These are phyloP conservation scores for Ascidia mentula DNA, from an alignment of 23 tunicate genomes.

Conservation along the genomic window DNA sequence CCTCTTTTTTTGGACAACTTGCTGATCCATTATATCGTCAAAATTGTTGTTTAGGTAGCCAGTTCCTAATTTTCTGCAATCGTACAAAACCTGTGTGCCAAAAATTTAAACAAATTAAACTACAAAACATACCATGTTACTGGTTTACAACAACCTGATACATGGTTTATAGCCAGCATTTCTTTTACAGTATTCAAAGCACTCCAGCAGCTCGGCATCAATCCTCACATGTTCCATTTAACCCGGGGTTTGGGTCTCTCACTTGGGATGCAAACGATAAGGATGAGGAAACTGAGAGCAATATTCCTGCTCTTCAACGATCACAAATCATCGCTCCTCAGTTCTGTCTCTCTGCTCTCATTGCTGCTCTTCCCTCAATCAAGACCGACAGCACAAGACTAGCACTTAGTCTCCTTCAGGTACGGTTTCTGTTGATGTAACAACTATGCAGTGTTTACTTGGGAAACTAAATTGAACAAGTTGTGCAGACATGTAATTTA, in stretches of 20 bases:
- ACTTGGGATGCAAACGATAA: conserved; percentile 33
- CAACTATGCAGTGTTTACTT: no score
- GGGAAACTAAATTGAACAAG: no score
- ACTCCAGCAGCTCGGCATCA: not conserved
- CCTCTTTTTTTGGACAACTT: no score
- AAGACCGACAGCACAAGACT: conserved; percentile 55
- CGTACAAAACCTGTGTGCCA: no score
- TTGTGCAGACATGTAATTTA: no score
- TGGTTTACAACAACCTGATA: no score
- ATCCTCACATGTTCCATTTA: not conserved
- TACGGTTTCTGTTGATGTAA: no score
- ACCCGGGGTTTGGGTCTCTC: conserved; percentile 9
- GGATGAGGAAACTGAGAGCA: conserved; percentile 52
- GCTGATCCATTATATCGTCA: no score
- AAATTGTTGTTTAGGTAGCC: no score
- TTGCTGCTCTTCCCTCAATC: conserved; percentile 47
- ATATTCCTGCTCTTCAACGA: conserved; percentile 40
- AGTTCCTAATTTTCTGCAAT: no score
- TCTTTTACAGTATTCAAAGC: not conserved
- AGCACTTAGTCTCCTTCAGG: conserved; percentile 54
- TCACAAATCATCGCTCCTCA: conserved; percentile 59
- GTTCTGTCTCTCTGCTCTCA: conserved; percentile 60
- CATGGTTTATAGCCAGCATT: no score
- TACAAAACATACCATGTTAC: no score
- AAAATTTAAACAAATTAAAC: not conserved